Evolutionary conservation across 2,113 vertebrate genomes (phyloP), one percentile per base, ranked within the genome.

Genomic region (Crypturellus undulatus): DNA sequence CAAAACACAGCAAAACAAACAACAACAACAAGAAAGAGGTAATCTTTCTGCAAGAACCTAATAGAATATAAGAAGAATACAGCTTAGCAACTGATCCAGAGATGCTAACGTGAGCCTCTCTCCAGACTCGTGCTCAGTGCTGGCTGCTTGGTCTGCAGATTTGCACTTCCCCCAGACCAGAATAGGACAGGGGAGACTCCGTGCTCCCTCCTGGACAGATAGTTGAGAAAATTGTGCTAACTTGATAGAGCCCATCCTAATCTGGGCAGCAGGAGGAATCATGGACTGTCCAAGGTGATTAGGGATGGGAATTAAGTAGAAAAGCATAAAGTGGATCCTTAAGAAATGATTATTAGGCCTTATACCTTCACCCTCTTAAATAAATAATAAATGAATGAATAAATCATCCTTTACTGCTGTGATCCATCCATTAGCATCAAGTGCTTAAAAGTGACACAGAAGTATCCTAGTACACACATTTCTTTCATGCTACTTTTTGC

Each of bases 271-370:
- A 68, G 30, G 6, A 92, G 30, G 7, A 92, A 58, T 8, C 67
- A 16, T 0, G 13, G 58, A 59, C 42, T 1, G 10, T 6, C 3
- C 8, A 51, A 34, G 5, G 6, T 2, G 2, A 45, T 24, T 34
- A 43, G 54, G 0, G 2, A 17, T 26, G 3, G 21, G 45, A 84
- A 40, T 64, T 58, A 92, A 89, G 15, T 3, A 32, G 60, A 19
- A 56, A 2, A n/a, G 5, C 32, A 54, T 13, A 43, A 72, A 84
- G 43, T 14, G 5, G 12, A 58, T 76, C 28, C 25, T 51, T 62
- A 34, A 42, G n/a, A 75, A 94, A 60, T 56, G 9, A 71, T 18
- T 54, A 49, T 60, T 11, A 43, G 52, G 16, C 9, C 22, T 89
- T 10, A 5, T 54, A 43, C 38, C 22, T 82, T 79, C 40, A 89